phyloP scores from a whole-genome alignment of 2,113 vertebrate genomes.

The Paramisgurnus dabryanus region DNA sequence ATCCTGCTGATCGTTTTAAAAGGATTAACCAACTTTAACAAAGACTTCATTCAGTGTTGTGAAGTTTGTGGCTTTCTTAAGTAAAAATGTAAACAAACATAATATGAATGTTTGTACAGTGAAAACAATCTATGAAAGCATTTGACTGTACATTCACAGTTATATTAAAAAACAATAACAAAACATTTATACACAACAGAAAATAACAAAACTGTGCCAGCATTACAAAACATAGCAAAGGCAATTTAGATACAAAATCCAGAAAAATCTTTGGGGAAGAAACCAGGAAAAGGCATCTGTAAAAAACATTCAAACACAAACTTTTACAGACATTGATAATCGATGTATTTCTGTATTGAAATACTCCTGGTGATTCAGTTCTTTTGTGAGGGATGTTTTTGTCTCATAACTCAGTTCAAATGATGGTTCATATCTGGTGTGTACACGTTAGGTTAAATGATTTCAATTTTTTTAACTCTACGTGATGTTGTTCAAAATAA shows the following conservation, averaged over 20 bases:
- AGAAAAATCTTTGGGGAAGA: conserved; percentile 53
- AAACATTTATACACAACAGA: conserved; percentile 42
- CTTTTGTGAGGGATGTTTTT: no score
- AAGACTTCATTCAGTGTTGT: neutral
- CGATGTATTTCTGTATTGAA: no score
- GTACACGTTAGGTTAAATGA: neutral
- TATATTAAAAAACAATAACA: neutral
- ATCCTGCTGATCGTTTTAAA: neutral
- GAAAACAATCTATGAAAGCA: conserved; percentile 32
- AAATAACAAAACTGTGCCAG: conserved; percentile 30
- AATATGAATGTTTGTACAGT: neutral
- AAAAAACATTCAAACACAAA: conserved; percentile 33
- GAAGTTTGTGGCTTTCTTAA: neutral
- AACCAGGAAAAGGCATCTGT: conserved; percentile 56
- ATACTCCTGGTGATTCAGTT: no score
- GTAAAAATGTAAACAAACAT: conserved; percentile 6
- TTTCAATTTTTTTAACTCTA: neutral
- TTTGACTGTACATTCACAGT: conserved; percentile 60
- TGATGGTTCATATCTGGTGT: no score
- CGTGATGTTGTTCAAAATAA: neutral
- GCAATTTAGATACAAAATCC: conserved; percentile 51
- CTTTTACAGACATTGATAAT: neutral
- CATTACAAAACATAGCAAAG: conserved; percentile 47
- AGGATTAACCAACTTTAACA: neutral
- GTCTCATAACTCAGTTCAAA: no score